A percentile compares a stretch with the other conserved stretches of the same genome.
Conservation (phyloP, 2,113 vertebrate species). For the Osmerus mordax region DNA sequence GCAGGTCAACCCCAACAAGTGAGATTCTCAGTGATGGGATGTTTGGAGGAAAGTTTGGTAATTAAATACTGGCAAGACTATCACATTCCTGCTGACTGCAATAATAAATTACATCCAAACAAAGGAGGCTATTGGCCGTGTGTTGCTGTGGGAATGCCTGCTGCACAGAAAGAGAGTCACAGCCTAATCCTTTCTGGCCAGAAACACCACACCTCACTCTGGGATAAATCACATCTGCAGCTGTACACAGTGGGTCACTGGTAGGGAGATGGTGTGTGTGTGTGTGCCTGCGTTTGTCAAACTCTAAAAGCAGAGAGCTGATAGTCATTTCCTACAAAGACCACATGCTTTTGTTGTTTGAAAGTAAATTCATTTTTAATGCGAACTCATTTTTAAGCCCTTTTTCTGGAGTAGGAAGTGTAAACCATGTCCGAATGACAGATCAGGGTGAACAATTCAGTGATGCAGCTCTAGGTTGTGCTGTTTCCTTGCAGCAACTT, state of each 20-base stretch:
- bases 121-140: conserved; percentile 73
- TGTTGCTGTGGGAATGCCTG: conserved; percentile 57
- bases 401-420: background rate
- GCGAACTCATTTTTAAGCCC: conserved; percentile 49
- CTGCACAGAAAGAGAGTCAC: conserved; percentile 45
- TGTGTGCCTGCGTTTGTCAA: conserved; percentile 20
- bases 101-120: conserved; percentile 75
- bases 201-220: conserved; percentile 70
- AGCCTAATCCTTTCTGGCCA: conserved; percentile 60
- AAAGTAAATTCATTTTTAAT: conserved; percentile 33
- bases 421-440: conserved; percentile 16
- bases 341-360: conserved; percentile 53
- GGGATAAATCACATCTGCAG: conserved; percentile 73
- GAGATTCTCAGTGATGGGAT: conserved; percentile 66
- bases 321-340: conserved; percentile 51
- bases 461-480: conserved; percentile 28
- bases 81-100: conserved; percentile 72
- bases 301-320: conserved; percentile 54
- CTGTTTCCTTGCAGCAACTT: conserved; percentile 24
- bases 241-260: conserved; percentile 71
- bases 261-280: conserved; percentile 40
- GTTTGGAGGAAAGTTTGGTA: conserved; percentile 68
- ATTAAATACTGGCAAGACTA: conserved; percentile 74
- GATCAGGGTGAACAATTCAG: conserved; percentile 19
- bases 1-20: conserved; percentile 45